Conservation (phyloP, 2,888 invertebrate species). For the Trissolcus brochymenae region DNA sequence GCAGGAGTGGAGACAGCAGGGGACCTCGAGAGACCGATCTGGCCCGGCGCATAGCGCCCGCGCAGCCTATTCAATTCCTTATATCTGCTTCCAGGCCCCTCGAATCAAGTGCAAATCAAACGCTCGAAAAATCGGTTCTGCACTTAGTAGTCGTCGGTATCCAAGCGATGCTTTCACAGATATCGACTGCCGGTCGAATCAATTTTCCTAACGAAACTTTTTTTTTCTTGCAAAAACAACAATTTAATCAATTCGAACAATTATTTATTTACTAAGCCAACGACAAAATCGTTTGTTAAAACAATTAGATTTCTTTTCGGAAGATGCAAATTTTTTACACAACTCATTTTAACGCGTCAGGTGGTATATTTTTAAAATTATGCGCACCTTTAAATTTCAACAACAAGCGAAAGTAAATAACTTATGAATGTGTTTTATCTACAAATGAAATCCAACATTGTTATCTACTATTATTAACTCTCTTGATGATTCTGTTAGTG, state of each 20-base stretch:
- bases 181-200: no score
- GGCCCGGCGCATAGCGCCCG: slow-evolving; percentile 31
- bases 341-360: neutral
- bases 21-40: slow-evolving; percentile 26
- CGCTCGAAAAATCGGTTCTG: slow-evolving; percentile 1
- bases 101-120: slow-evolving; percentile 19
- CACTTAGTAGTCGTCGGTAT: slow-evolving; percentile 12
- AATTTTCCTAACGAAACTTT: no score
- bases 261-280: neutral
- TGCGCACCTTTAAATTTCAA: neutral
- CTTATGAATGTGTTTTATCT: slow-evolving; percentile 23
- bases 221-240: neutral
- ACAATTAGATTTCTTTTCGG: neutral
- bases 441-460: slow-evolving; percentile 11
- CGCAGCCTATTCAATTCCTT: slow-evolving; percentile 30
- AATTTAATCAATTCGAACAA: neutral
- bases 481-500: slow-evolving; percentile 38
- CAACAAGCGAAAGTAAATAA: slow-evolving; percentile 10
- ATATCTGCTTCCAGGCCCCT: slow-evolving; percentile 9
- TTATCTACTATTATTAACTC: slow-evolving; percentile 41
- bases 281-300: neutral
- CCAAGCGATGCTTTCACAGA: no score
- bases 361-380: neutral
- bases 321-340: neutral
- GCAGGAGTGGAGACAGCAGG: slow-evolving; percentile 41